Conservation (phyloP, 2,797 vertebrate genomes). For the Sylvilagus floridanus region DNA sequence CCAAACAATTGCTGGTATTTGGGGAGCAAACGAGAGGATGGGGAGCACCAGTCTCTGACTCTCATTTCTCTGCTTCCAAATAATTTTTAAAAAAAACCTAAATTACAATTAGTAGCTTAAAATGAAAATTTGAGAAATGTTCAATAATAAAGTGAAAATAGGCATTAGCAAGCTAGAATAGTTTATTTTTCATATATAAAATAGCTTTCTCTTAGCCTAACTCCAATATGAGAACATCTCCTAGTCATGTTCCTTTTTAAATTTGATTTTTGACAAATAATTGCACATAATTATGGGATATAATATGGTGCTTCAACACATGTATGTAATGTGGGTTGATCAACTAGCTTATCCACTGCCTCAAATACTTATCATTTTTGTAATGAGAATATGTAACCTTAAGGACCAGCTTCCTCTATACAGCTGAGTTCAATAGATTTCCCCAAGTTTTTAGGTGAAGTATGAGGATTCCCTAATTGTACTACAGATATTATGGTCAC, state of each 20-base stretch:
- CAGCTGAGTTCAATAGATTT: background rate
- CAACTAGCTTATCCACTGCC: too few species aligned
- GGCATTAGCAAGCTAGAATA: background rate
- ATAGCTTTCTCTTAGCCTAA: background rate
- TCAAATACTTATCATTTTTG: too few species aligned
- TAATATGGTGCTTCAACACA: background rate
- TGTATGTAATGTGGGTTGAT: too few species aligned
- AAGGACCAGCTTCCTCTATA: background rate
- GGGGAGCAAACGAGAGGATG: too few species aligned
- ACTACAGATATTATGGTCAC: background rate
- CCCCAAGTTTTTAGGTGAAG: background rate
- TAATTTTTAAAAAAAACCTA: background rate
- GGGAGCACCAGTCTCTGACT: background rate
- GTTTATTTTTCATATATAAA: background rate
- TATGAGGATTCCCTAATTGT: background rate
- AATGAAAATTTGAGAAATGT: background rate
- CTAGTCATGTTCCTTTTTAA: background rate
- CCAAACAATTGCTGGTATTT: too few species aligned
- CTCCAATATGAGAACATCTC: background rate
- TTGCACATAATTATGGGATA: background rate
- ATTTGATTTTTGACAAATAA: background rate
- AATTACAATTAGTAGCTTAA: slow-evolving; percentile 18
- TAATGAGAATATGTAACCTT: too few species aligned
- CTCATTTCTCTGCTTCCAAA: background rate
- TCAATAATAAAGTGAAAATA: slow-evolving; percentile 11